These are phyloP conservation scores for Phasianus colchicus DNA, from an alignment of 2,113 vertebrate genomes.

Conservation along the genomic window DNA sequence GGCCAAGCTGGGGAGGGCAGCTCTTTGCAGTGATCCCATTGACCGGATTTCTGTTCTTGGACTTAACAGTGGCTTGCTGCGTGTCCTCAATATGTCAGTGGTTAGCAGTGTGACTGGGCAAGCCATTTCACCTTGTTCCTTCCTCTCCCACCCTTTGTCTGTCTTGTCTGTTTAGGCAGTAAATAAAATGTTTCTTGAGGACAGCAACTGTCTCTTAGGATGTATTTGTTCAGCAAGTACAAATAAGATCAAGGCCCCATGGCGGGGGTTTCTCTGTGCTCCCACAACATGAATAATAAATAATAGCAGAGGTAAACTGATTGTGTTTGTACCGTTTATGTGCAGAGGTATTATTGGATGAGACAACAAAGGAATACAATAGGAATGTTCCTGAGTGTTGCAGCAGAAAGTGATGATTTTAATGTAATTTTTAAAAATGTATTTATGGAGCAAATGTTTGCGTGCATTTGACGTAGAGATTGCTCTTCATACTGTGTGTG, in stretches of 20 bases:
- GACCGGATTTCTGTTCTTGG: neutral
- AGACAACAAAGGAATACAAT: constrained; percentile 24
- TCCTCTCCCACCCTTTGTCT: constrained; percentile 2
- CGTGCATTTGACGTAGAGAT: neutral
- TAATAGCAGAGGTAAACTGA: constrained; percentile 49
- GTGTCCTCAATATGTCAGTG: neutral
- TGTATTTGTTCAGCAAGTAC: constrained; percentile 54
- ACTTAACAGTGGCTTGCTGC: neutral
- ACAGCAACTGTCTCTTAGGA: constrained; percentile 42
- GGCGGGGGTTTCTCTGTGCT: neutral
- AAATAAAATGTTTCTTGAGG: constrained; percentile 39
- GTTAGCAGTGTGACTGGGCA: neutral
- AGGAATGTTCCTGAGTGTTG: neutral
- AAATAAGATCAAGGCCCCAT: constrained; percentile 60
- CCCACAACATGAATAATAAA: constrained; percentile 64
- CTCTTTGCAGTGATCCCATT: neutral
- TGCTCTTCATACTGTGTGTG: neutral
- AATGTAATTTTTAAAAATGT: neutral
- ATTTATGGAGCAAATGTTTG: neutral
- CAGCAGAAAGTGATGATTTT: neutral
- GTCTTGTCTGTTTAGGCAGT: constrained; percentile 15
- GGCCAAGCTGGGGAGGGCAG: neutral
- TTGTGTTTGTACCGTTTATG: constrained; percentile 26
- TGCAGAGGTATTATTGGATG: neutral
- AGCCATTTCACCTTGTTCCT: neutral